phyloP scores from a whole-genome alignment of 2,888 invertebrate species.

The Allolobophora icterica region DNA sequence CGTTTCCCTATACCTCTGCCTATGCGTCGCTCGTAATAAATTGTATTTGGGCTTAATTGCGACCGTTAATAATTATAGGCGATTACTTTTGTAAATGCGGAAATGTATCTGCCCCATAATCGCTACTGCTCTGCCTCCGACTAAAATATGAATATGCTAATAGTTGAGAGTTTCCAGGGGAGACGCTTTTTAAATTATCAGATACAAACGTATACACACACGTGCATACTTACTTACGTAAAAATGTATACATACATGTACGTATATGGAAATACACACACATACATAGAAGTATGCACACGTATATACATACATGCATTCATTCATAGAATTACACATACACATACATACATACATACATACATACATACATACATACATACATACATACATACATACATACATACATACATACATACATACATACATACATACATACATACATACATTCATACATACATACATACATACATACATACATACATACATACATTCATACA shows the following conservation, averaged over 20 bases:
- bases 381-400: too few species aligned
- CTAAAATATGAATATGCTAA: neutral
- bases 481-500: neutral
- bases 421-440: too few species aligned
- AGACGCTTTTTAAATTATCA: too few species aligned
- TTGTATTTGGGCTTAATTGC: neutral
- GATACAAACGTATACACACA: neutral
- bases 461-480: constrained; percentile 4
- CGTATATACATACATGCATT: too few species aligned
- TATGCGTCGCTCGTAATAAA: neutral
- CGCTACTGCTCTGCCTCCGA: too few species aligned
- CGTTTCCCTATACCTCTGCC: neutral
- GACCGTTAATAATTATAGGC: neutral
- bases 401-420: too few species aligned
- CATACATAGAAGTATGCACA: too few species aligned
- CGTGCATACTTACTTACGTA: neutral
- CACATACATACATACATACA: too few species aligned
- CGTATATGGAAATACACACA: neutral
- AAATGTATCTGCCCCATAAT: neutral
- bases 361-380: too few species aligned
- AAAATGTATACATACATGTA: neutral
- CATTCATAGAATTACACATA: too few species aligned
- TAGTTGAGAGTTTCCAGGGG: neutral
- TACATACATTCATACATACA: too few species aligned
- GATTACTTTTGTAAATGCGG: constrained; percentile 10